Conservation (phyloP, 2,797 vertebrate species). For the Natrix natrix region DNA sequence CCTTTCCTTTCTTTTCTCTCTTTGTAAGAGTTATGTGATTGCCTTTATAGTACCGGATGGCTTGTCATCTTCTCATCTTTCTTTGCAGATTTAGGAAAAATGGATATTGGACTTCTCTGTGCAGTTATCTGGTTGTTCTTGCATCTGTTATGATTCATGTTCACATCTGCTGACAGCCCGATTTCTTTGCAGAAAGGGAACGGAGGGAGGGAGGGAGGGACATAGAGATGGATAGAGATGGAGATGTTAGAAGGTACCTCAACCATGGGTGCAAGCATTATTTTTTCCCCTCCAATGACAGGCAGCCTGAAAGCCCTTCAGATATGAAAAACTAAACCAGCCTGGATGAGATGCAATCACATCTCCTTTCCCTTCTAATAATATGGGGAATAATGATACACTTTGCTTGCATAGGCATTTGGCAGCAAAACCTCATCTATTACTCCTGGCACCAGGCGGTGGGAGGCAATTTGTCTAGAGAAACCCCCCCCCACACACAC, state of each 20-base stretch:
- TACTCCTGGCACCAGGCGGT: not conserved
- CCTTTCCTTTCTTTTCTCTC: not conserved
- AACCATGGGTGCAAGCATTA: not conserved
- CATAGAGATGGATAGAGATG: not conserved
- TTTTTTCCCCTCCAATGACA: not conserved
- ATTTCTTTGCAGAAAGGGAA: not conserved
- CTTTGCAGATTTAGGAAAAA: not conserved
- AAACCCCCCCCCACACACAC: not conserved
- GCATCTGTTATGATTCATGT: not conserved
- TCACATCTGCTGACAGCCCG: not conserved
- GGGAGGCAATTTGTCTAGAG: not conserved
- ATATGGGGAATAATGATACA: not conserved
- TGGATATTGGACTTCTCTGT: not conserved
- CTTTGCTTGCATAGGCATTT: not conserved
- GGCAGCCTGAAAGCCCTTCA: not conserved
- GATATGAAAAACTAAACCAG: not conserved
- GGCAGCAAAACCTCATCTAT: conserved; percentile 7
- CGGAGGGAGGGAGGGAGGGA: not conserved
- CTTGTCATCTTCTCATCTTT: not conserved
- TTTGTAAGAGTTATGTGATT: not conserved
- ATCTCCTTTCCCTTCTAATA: not conserved
- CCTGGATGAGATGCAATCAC: not conserved
- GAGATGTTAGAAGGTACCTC: not conserved
- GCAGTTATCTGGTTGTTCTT: not conserved
- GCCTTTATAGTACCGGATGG: not conserved